Percentiles rank a stretch among this genome's conserved stretches.
Conservation (phyloP, 2,888 invertebrate species). For the Schrankia costaestrigalis region DNA sequence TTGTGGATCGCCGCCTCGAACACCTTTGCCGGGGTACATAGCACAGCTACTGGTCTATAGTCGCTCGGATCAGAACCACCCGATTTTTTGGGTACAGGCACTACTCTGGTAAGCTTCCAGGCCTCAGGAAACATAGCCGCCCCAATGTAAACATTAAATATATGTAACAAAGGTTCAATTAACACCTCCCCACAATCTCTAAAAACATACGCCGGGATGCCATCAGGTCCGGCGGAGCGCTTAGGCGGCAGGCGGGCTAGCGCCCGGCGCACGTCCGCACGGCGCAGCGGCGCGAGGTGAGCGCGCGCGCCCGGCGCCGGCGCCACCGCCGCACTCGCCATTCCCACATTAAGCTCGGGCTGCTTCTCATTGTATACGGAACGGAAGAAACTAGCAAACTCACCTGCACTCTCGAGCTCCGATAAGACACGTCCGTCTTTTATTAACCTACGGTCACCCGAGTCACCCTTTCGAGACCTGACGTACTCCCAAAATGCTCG, state of each 20-base stretch:
- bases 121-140: background rate
- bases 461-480: background rate
- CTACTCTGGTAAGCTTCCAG: background rate
- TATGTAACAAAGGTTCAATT: too few species aligned
- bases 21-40: too few species aligned
- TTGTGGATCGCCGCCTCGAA: too few species aligned
- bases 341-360: constrained; percentile 1
- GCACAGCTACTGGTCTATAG: too few species aligned
- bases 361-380: constrained; percentile 6
- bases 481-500: background rate
- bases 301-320: constrained; percentile 6
- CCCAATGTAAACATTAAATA: background rate
- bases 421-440: background rate
- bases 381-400: constrained; percentile 3
- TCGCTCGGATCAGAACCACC: background rate
- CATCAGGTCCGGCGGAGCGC: background rate
- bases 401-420: constrained; percentile 1
- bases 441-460: background rate
- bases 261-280: too few species aligned
- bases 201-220: background rate
- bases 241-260: background rate
- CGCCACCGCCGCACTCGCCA: too few species aligned
- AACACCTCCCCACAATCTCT: background rate
- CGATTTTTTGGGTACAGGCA: background rate
- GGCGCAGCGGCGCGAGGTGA: too few species aligned